phyloP scores from a whole-genome alignment of 1,140 invertebrate species.

The Drosophila parabipectinata region DNA sequence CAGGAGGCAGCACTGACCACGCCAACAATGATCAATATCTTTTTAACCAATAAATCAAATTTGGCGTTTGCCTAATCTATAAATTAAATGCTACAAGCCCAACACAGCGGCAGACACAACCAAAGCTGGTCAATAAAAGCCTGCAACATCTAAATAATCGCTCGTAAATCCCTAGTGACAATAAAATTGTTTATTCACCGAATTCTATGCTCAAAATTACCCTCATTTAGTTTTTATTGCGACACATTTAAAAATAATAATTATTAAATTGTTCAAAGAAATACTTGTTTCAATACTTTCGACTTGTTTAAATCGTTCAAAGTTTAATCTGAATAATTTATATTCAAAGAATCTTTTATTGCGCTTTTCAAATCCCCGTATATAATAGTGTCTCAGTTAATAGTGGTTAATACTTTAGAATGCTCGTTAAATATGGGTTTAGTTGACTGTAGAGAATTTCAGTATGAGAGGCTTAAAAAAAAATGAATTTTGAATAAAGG shows the following conservation, averaged over 20 bases:
- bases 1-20: constrained; percentile 11
- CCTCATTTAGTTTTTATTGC: constrained; percentile 20
- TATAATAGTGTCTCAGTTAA: too few species aligned
- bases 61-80: constrained; percentile 67
- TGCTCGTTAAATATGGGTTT: too few species aligned
- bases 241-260: background rate
- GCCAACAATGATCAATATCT: constrained; percentile 74
- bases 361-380: background rate
- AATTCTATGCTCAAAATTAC: constrained; percentile 43
- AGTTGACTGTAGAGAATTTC: too few species aligned
- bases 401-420: too few species aligned
- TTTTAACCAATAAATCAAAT: constrained; percentile 77
- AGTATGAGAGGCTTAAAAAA: too few species aligned
- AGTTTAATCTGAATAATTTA: background rate
- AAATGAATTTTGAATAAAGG: too few species aligned
- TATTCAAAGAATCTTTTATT: background rate
- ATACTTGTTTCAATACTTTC: background rate
- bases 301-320: background rate
- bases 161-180: constrained; percentile 79
- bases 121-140: constrained; percentile 30
- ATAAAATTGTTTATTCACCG: constrained; percentile 82
- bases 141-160: constrained; percentile 73
- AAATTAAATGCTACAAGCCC: constrained; percentile 67
- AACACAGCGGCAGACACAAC: constrained; percentile 24
- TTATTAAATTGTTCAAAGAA: background rate